Conservation (phyloP, 2,888 invertebrate species). For the Tetrapedia diversipes region DNA sequence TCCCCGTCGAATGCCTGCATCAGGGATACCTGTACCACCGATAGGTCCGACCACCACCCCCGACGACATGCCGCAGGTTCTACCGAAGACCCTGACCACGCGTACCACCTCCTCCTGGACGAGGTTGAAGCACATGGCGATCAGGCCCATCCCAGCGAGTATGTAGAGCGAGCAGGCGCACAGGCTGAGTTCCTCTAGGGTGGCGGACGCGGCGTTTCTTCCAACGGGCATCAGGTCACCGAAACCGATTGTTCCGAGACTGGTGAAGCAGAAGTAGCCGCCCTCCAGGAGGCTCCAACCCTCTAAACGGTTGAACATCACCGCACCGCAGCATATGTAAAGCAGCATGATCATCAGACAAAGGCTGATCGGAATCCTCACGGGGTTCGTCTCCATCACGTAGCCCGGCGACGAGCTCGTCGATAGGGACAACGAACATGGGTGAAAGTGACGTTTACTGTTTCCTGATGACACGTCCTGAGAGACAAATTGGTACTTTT, state of each 20-base stretch:
- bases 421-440: slow-evolving; percentile 76
- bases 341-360: slow-evolving; percentile 93
- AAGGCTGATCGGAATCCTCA: slow-evolving; percentile 92
- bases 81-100: slow-evolving; percentile 84
- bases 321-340: slow-evolving; percentile 94
- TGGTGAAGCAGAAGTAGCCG: slow-evolving; percentile 91
- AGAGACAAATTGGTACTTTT: neutral
- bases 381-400: slow-evolving; percentile 83
- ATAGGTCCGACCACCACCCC: slow-evolving; percentile 78
- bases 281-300: slow-evolving; percentile 96
- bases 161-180: slow-evolving; percentile 92
- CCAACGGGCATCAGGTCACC: slow-evolving; percentile 90
- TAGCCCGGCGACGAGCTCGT: slow-evolving; percentile 77
- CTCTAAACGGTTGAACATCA: slow-evolving; percentile 95
- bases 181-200: slow-evolving; percentile 87
- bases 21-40: slow-evolving; percentile 77
- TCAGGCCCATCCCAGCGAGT: slow-evolving; percentile 92
- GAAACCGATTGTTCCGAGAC: slow-evolving; percentile 92
- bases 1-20: slow-evolving; percentile 73
- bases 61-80: slow-evolving; percentile 80
- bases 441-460: slow-evolving; percentile 76
- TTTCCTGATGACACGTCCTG: slow-evolving; percentile 71
- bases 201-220: slow-evolving; percentile 81
- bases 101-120: slow-evolving; percentile 90
- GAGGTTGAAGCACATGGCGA: slow-evolving; percentile 94